Evolutionary conservation across 1,140 invertebrate species (phyloP).

Genomic region (Choristoneura fumiferana): DNA sequence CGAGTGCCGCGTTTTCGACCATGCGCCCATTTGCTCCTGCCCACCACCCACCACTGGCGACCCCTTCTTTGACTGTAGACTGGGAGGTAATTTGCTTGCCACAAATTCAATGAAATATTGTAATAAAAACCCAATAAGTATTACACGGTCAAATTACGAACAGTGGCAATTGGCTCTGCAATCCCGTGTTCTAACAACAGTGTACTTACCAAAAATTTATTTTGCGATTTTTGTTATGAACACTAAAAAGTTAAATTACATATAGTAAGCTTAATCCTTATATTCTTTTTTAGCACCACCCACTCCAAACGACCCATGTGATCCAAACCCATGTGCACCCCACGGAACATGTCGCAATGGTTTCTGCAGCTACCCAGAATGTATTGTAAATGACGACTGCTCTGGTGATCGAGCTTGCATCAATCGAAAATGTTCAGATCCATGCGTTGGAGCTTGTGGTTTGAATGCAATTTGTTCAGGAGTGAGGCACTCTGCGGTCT

Average conservation of each 20-base stretch:
- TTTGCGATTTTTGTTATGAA: background rate
- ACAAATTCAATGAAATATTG: conserved; percentile 17
- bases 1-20: conserved; percentile 85
- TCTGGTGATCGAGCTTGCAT: conserved; percentile 89
- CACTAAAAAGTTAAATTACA: too few relatives aligned
- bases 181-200: too few relatives aligned
- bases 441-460: conserved; percentile 89
- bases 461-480: conserved; percentile 90
- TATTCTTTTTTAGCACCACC: conserved; percentile 29
- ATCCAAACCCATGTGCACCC: conserved; percentile 87
- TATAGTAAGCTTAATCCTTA: background rate
- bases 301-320: conserved; percentile 83
- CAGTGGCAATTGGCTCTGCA: too few relatives aligned
- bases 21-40: conserved; percentile 89
- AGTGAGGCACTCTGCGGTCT: conserved; percentile 89
- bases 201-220: too few relatives aligned
- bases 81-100: conserved; percentile 55
- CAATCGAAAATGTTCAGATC: conserved; percentile 89
- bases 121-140: too few relatives aligned
- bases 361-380: conserved; percentile 90
- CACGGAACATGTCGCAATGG: conserved; percentile 90
- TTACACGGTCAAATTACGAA: too few relatives aligned
- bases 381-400: conserved; percentile 91
- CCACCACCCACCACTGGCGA: conserved; percentile 84
- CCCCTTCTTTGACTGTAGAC: conserved; percentile 85